Evolutionary conservation across 2,113 vertebrate genomes (phyloP).

Genomic region (Nothocercus julius): DNA sequence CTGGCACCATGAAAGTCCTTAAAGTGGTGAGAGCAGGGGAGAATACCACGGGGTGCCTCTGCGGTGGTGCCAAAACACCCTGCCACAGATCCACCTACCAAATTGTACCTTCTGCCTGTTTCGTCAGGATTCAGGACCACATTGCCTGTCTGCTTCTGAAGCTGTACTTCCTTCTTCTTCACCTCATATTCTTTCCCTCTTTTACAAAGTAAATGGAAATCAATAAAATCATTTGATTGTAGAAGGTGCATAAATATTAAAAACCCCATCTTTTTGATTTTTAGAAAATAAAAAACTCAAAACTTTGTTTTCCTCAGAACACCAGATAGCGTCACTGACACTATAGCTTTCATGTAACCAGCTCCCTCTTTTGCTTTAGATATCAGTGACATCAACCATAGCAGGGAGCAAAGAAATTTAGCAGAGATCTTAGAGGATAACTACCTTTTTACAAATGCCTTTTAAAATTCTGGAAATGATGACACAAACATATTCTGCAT

Average conservation of each 20-base stretch:
- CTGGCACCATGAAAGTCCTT: not conserved
- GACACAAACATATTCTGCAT: not conserved
- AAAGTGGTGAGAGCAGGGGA: not conserved
- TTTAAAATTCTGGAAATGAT: not conserved
- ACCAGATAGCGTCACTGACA: not conserved
- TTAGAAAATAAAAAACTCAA: not conserved
- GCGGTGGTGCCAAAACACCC: not conserved
- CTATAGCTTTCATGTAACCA: not conserved
- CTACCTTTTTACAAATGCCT: not conserved
- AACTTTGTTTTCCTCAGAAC: not conserved
- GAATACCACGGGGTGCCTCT: not conserved
- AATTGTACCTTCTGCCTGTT: not conserved
- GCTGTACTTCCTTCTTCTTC: not conserved
- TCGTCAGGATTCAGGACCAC: not conserved
- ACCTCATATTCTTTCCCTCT: not conserved
- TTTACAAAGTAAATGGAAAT: constrained; percentile 6
- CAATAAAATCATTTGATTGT: not conserved
- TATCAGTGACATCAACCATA: not conserved
- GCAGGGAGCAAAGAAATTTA: not conserved
- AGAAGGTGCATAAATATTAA: not conserved
- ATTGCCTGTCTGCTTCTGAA: not conserved
- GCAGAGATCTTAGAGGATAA: not conserved
- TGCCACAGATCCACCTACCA: not conserved
- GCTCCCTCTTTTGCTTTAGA: not conserved
- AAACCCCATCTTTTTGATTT: not conserved